phyloP scores from a whole-genome alignment of 2,113 vertebrate genomes.

The Gymnocephalus cernua region DNA sequence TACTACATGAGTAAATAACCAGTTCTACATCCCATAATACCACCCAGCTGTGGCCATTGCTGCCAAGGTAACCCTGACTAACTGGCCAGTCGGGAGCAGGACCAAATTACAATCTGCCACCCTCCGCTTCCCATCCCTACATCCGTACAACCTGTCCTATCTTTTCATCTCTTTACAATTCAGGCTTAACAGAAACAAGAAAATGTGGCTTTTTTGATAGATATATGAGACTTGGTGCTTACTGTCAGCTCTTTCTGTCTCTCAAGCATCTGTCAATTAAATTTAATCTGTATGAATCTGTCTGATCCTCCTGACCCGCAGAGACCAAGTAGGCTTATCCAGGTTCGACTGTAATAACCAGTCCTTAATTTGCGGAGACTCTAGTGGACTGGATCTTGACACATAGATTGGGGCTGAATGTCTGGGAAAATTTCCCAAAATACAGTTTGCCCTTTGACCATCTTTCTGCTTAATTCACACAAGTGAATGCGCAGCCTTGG shows the following conservation, averaged over 20 bases:
- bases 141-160: conserved; percentile 15
- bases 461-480: conserved; percentile 42
- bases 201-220: conserved; percentile 32
- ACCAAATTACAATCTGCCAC: conserved; percentile 67
- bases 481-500: conserved; percentile 33
- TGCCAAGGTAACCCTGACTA: conserved; percentile 68
- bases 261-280: conserved; percentile 67
- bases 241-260: conserved; percentile 26
- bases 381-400: conserved; percentile 12
- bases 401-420: conserved; percentile 28
- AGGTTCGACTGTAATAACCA: conserved; percentile 45
- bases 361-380: conserved; percentile 27
- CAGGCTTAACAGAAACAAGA: conserved; percentile 55
- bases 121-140: conserved; percentile 24
- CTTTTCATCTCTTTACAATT: conserved; percentile 34
- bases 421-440: conserved; percentile 56
- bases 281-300: conserved; percentile 52
- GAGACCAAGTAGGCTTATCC: conserved; percentile 14
- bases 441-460: conserved; percentile 19
- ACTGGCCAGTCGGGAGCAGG: conserved; percentile 54
- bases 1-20: background rate
- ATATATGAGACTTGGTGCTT: conserved; percentile 35
- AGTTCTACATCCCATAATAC: conserved; percentile 46
- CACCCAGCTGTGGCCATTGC: conserved; percentile 57
- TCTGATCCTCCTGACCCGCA: conserved; percentile 58